Evolutionary conservation across 2,797 vertebrate genomes (phyloP), one percentile per base, ranked within the genome.

Genomic region (Lacerta bilineata): DNA sequence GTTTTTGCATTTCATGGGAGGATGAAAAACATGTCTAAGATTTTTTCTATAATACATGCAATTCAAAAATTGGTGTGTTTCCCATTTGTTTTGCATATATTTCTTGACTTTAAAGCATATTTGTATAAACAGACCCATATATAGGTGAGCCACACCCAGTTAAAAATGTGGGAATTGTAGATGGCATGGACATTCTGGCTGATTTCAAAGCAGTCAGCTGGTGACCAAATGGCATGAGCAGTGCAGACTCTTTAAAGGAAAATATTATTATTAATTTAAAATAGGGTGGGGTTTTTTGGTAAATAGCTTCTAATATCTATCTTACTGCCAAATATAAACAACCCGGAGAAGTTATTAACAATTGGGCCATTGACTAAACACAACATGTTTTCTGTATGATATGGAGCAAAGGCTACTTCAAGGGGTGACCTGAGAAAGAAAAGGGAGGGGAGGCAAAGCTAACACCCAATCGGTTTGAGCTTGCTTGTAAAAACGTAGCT

Each of bases 181-280:
- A 25, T 80, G 90, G 87, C 88, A 90, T 88, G 78, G 77, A 29
- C 79, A 81, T 86, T 59, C 92, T 90, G 81, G 50, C 33, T 17
- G 91, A 89, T 91, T 90, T 39, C 86, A 61, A 84, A 78, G 72
- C 74, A 78, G 89, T 87, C 95, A 96, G 93, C 93, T 95, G 94
- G 94, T 92, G 90, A 91, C 94, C 94, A 95, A 96, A 95, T 94
- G 94, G 91, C 90, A 93, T 46, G 43, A 0, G 1, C 6, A 9
- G 17, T 69, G 84, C 66, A 92, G 86, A 92, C 75, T 93, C 68
- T 94, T 89, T 87, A 61, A 89, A 89, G 87, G 80, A 94, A 95
- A 93, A 90, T 88, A 87, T 68, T 89, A 46, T 61, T 17, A 59
- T 15, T 20, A 36, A 61, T 81, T 80, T 80, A 59, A 71, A 85